Evolutionary conservation across 2,888 invertebrate species (phyloP), one percentile per base, ranked within the genome.

Genomic region (Clostera curtula): DNA sequence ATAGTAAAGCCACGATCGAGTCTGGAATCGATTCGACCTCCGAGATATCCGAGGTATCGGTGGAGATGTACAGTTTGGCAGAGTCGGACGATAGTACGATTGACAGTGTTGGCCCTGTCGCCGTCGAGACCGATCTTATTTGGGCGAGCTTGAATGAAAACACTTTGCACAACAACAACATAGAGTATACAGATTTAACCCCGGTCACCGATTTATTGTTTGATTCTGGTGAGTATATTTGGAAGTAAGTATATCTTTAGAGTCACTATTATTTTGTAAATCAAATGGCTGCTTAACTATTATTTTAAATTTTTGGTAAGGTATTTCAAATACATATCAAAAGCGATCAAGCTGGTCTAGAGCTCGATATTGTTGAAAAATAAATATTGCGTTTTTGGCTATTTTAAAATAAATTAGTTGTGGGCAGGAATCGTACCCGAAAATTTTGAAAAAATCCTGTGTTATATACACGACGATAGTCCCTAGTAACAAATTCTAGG

Each of bases 61-160:
- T 47, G 12, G 42, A 49, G 3, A 29, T 33, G 9, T 44, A 41
- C 19, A 31, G 28, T 17, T 46, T 41, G 6, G 36, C 19, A 9
- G 48, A 60, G 23, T 44, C 53, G 1, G 60, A 52, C 21, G 64
- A 61, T 10, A 63, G 62, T 21, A 52, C 54, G 0, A 55, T 68
- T 39, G 68, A 69, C 12, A 51, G 56, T 22, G 58, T 72, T 10
- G 64, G 59, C 14, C 54, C 63, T 3, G 36, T 42, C 13, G 38
- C 53, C 12, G 56, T 60, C 3, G 56, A 54, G 8, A 58, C 55
- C 14, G 63, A 66, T 19, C n/a, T n/a, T n/a, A n/a, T n/a, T n/a
- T 40, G 59, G 43, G 44, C 45, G 22, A 38, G 54, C 12, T 45
- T 54, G n/a, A 55, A 57, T 23, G 40, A 35, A 27, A 39, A 21